Base-by-base conservation (phyloP, 2,888 invertebrate species). In the Coelinius sp. region DNA sequence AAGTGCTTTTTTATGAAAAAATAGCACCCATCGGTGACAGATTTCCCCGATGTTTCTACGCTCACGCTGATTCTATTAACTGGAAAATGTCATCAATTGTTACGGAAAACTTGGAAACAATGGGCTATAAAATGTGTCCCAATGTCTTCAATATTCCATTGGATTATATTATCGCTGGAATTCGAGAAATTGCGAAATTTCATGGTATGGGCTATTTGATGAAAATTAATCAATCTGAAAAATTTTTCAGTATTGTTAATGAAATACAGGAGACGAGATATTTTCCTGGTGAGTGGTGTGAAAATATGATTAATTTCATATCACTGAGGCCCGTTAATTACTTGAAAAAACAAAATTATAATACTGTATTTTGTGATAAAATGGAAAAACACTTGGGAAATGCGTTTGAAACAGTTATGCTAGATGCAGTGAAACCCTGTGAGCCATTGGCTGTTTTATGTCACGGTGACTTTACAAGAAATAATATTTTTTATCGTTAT, bases 381-480 rank as follows among this genome's bases (percentile, higher is more conserved):
- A 66, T 83, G 49, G 75, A 77, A 7, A 74, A 64, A 8, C 62
- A 78, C 0, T 69, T 85, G 0, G 17, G 71, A 5, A 68, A 80
- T 67, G 70, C 68, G 1, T 82, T 73, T 25, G 22, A 67, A 5
- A 75, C 76, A 0, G 59, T 81, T 6, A 14, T 83, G 27, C 0
- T 80, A 17, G 75, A 79, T 10, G 25, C 65, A 2, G 0, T 75
- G 0, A 8, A 76, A 14, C 76, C 82, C 0, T 68, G 71, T 0
- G 86, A 86, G 52, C 85, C 85, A 1, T 64, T 87, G 0, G 81
- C 85, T 1, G 83, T 82, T 0, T 10, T 87, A 1, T 82, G 84
- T 67, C 86, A 86, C 62, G 86, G 86, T 0, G 86, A 86, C 46
- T 83, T 82, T 46, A 82, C 85, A 0, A 73, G 81, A 35, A 83